Evolutionary conservation across 2,113 vertebrate genomes (phyloP).

Genomic region (Felis chaus): DNA sequence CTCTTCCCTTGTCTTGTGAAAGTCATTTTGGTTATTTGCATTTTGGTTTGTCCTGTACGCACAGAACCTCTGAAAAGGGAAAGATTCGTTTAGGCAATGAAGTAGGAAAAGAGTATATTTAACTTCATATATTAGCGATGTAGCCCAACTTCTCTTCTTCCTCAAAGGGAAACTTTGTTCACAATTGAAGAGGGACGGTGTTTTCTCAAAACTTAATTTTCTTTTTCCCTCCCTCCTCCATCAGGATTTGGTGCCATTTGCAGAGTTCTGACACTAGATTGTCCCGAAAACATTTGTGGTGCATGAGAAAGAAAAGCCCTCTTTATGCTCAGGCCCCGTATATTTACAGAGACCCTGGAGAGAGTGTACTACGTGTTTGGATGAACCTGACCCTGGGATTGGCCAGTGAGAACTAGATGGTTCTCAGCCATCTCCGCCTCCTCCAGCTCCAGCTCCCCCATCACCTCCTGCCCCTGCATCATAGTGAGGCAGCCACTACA

Average conservation of each 20-base stretch:
- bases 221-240: neutral
- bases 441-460: neutral
- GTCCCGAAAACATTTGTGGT: neutral
- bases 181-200: neutral
- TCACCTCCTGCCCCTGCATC: neutral
- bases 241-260: neutral
- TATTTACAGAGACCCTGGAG: neutral
- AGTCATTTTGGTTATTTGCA: conserved; percentile 14
- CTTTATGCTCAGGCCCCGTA: neutral
- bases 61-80: neutral
- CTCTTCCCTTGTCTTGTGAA: neutral
- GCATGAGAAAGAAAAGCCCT: neutral
- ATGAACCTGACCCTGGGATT: neutral
- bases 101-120: neutral
- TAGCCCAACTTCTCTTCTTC: neutral
- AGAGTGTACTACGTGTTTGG: neutral
- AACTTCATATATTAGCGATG: neutral
- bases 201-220: conserved; percentile 16
- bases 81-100: neutral
- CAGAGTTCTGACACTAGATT: neutral
- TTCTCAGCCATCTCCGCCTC: neutral
- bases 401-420: neutral
- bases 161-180: conserved; percentile 2
- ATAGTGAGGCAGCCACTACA: neutral
- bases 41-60: neutral